Percentiles rank a stretch among this genome's conserved stretches.
phyloP scores from a whole-genome alignment of 2,797 vertebrate species.

The Cossypha polioptera region DNA sequence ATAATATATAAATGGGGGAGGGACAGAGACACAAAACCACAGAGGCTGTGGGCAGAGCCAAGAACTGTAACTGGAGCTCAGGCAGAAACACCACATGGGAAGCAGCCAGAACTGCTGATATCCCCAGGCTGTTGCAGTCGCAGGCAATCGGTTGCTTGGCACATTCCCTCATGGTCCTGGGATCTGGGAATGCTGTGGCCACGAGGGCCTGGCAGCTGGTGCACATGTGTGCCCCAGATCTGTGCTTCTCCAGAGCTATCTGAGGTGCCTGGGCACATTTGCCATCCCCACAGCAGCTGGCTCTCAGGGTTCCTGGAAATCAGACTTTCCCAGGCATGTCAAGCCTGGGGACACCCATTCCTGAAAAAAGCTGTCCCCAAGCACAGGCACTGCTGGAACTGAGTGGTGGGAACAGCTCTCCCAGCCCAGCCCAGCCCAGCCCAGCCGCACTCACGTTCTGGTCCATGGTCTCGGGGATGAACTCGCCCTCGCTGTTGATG shows the following conservation, averaged over 20 bases:
- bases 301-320: neutral
- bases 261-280: neutral
- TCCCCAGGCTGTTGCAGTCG: neutral
- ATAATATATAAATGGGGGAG: neutral
- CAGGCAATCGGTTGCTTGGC: neutral
- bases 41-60: neutral
- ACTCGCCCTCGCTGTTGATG: conserved; percentile 93
- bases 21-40: neutral
- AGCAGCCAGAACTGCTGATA: neutral
- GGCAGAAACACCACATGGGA: neutral
- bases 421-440: accelerated
- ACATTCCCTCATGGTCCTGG: neutral
- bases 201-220: neutral
- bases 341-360: neutral
- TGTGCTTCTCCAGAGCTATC: neutral
- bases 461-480: conserved; percentile 88
- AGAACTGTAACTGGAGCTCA: neutral
- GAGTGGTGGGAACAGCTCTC: accelerated
- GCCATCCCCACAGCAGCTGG: neutral
- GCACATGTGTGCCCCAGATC: accelerated
- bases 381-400: neutral
- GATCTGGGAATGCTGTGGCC: neutral
- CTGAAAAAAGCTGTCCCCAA: neutral
- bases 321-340: neutral
- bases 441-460: conserved; percentile 78